Evolutionary conservation across 2,113 vertebrate species (phyloP), one percentile per base, ranked within the genome.

Genomic region (Malaclemys terrapin): DNA sequence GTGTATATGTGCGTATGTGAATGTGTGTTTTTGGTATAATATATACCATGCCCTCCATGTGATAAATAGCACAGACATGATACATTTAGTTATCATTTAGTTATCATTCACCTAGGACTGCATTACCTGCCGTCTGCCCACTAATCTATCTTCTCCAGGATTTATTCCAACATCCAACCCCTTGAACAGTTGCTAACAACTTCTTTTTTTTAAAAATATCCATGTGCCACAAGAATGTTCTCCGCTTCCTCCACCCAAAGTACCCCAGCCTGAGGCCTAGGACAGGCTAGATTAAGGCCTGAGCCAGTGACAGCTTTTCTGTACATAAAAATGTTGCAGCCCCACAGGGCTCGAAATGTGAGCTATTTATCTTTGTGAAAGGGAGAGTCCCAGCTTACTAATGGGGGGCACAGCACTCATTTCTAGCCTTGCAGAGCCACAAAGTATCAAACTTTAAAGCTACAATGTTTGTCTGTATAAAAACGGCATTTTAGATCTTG

Each of bases 401-500:
- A 49, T 45, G 76, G 3, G 42, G 52, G 20, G 87, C 56, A n/a
- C 22, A 0, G 38, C 45, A 4, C 22, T 72, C 91, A n/a, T 25
- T 72, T 49, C 89, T 45, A 25, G 56, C 20, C 25, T n/a, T 38
- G 4, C 65, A 57, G 76, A 53, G 82, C 69, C 16, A 38, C 47
- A 22, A 47, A 22, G 11, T 56, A 22, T 56, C 62, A 79, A 12
- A 20, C 38, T 69, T 6, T 14, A 59, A 24, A 47, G n/a, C 72
- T 59, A 53, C 49, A 79, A 27, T 20, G 75, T 19, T 31, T 69
- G 57, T 62, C 57, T 0, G 0, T 59, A 31, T 5, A 84, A 80
- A 85, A 88, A 0, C 0, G 8, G 56, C 56, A 3, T 50, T 93
- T 50, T 62, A 87, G 16, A 56, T 84, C 50, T 78, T 27, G 76